phyloP scores from a whole-genome alignment of 1,140 invertebrate species.

The Orius insidiosus region DNA sequence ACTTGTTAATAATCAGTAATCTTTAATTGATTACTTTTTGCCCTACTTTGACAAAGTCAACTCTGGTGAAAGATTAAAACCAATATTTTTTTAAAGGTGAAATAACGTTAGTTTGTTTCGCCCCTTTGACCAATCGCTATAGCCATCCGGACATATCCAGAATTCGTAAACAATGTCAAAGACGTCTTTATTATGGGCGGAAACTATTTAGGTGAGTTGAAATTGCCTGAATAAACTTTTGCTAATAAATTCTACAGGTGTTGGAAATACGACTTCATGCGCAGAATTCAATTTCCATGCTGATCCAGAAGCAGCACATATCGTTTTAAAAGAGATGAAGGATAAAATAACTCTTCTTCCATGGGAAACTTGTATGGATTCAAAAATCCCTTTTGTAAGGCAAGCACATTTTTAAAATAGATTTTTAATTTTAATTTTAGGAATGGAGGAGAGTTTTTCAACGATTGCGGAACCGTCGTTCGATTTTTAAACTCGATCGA shows the following conservation, averaged over 20 bases:
- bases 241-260: slow-evolving; percentile 27
- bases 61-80: too few relatives aligned
- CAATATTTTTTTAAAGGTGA: slow-evolving; percentile 14
- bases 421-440: slow-evolving; percentile 3
- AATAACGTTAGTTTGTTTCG: slow-evolving; percentile 38
- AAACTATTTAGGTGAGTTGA: slow-evolving; percentile 45
- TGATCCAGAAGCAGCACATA: slow-evolving; percentile 61
- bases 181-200: slow-evolving; percentile 60
- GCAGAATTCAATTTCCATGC: slow-evolving; percentile 65
- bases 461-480: slow-evolving; percentile 3
- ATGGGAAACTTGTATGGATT: slow-evolving; percentile 29
- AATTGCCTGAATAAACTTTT: too few relatives aligned
- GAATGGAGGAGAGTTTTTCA: slow-evolving; percentile 12
- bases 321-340: slow-evolving; percentile 36
- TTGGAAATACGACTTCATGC: slow-evolving; percentile 44
- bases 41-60: too few relatives aligned
- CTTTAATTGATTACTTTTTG: too few relatives aligned
- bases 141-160: slow-evolving; percentile 43
- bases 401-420: neutral
- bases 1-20: too few relatives aligned
- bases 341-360: slow-evolving; percentile 41
- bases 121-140: slow-evolving; percentile 64
- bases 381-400: slow-evolving; percentile 17
- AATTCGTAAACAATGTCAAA: slow-evolving; percentile 40
- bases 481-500: slow-evolving; percentile 14